Evolutionary conservation across 1,140 invertebrate genomes (phyloP), one percentile per base, ranked within the genome.

Genomic region (Bicyclus anynana): DNA sequence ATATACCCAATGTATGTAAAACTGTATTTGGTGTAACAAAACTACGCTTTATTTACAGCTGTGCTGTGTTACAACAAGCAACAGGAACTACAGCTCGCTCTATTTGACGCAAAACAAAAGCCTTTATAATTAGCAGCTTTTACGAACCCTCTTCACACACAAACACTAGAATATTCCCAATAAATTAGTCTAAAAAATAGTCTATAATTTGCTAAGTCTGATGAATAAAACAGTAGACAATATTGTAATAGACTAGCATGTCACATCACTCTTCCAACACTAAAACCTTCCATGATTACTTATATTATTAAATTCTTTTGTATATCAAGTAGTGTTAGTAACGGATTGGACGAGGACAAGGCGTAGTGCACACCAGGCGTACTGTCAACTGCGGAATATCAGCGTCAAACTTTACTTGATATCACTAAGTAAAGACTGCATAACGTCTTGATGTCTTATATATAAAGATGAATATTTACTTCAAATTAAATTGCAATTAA

Each of bases 71-170:
- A 40, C 26, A 65, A n/a, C 46, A 74, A 70, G 74, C 74, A 56
- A 71, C 46, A 72, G 72, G 73, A 73, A 73, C 74, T 74, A 77
- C 68, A 72, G 70, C 70, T 37, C 48, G 57, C 21, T 26, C 17
- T 38, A 49, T 42, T 18, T 14, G 40, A 27, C 35, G 40, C 17
- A 6, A 2, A 44, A 44, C 13, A 27, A 29, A 55, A 55, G 53
- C 44, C 33, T 21, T 51, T 10, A 12, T n/a, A n/a, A n/a, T 35
- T 35, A 35, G n/a, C 16, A 14, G 37, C 37, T 17, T 40, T 17
- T 17, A 40, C 5, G 29, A 12, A 33, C 37, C 37, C 37, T 14
- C 12, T 16, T 17, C 17, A 16, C 13, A 16, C 16, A 40, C 37
- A 40, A 5, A 40, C 7, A 33, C 10, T 12, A 33, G 29, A 33